Percentiles rank a stretch among this genome's conserved stretches.
These are phyloP conservation scores for Gambelia wislizenii DNA, from an alignment of 2,797 vertebrate species.

Conservation along the genomic window DNA sequence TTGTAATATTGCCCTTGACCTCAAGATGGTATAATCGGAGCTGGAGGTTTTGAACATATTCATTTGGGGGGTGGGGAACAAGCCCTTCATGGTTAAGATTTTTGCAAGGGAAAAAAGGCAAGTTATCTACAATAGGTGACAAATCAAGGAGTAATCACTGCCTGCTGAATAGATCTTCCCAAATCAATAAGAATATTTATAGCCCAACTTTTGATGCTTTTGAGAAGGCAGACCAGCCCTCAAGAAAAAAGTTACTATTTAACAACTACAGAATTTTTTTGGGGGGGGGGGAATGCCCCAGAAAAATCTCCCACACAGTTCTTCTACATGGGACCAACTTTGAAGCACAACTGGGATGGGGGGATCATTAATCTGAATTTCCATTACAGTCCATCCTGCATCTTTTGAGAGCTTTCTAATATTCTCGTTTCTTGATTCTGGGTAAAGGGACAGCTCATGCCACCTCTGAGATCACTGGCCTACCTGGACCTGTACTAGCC, in stretches of 20 bases:
- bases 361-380: too few relatives aligned
- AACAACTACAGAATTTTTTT: neutral
- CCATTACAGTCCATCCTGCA: too few relatives aligned
- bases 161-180: neutral
- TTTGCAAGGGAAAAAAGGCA: neutral
- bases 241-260: neutral
- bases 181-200: constrained; percentile 2
- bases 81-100: neutral
- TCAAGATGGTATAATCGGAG: neutral
- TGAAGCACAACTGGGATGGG: neutral
- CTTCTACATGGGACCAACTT: neutral
- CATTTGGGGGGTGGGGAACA: neutral
- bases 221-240: neutral
- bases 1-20: neutral
- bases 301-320: neutral
- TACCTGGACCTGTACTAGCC: too few relatives aligned
- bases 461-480: too few relatives aligned
- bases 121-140: neutral
- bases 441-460: neutral
- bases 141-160: neutral
- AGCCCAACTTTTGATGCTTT: neutral
- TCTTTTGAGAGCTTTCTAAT: neutral
- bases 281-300: too few relatives aligned
- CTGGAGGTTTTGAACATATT: neutral
- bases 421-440: neutral